Evolutionary conservation across 2,888 invertebrate species (phyloP).

Genomic region (Nemoura dubitans): DNA sequence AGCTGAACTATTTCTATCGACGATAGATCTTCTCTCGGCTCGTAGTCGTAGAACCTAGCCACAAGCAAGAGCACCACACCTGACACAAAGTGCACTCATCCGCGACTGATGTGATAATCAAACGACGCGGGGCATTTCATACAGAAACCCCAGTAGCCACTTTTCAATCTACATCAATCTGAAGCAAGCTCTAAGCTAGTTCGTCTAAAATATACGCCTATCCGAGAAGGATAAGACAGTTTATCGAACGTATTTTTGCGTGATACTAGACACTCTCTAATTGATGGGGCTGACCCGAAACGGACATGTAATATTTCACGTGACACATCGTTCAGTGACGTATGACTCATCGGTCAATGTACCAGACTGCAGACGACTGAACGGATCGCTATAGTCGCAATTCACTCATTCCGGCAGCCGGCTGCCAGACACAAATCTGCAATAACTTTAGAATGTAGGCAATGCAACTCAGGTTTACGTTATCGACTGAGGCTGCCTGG

Average conservation of each 20-base stretch:
- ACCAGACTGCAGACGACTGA: neutral
- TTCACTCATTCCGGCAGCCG: no score
- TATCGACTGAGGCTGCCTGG: no score
- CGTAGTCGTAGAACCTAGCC: neutral
- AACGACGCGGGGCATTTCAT: neutral
- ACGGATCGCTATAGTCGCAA: no score
- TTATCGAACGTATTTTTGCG: neutral
- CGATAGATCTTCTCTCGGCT: neutral
- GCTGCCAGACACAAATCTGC: no score
- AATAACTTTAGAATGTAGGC: no score
- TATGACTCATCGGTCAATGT: neutral
- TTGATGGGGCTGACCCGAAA: neutral
- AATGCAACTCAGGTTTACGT: no score
- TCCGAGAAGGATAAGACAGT: neutral
- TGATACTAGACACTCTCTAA: neutral
- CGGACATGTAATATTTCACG: neutral
- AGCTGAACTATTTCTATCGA: neutral
- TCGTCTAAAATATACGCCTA: neutral
- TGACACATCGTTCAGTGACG: neutral
- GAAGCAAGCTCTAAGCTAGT: neutral
- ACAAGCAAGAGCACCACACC: neutral
- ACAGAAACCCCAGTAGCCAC: neutral
- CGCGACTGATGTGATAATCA: neutral
- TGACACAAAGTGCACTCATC: neutral
- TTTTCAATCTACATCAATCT: constrained; percentile 1